These are phyloP conservation scores for Bilobella aurantiaca DNA, from an alignment of 1,140 invertebrate genomes.

Conservation along the genomic window DNA sequence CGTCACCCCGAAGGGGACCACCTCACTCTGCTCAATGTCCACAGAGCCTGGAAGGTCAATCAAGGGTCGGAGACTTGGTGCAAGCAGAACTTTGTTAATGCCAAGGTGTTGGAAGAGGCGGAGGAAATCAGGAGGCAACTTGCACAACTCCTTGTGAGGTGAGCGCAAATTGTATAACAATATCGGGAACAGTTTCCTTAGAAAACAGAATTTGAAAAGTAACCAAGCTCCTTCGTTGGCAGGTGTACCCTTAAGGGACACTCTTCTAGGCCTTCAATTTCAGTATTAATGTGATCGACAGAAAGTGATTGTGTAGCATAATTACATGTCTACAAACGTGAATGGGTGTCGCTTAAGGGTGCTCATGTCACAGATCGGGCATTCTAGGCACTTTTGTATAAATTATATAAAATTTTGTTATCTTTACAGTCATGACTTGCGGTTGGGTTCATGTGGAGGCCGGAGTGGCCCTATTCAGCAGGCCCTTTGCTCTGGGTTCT, in stretches of 20 bases:
- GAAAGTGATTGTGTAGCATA: too few species aligned
- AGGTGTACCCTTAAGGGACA: too few species aligned
- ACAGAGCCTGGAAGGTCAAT: slow-evolving; percentile 70
- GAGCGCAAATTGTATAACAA: background rate
- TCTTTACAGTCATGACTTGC: background rate
- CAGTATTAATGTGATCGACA: too few species aligned
- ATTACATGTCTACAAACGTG: too few species aligned
- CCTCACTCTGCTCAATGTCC: background rate
- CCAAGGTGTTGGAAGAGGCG: background rate
- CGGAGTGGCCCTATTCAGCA: background rate
- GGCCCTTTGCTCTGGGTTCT: slow-evolving; percentile 9
- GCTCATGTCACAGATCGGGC: too few species aligned
- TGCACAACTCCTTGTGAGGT: background rate
- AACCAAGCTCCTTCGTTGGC: too few species aligned
- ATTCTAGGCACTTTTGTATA: too few species aligned
- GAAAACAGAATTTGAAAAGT: too few species aligned
- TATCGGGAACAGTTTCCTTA: background rate
- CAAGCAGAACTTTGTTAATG: background rate
- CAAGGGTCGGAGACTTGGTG: slow-evolving; percentile 5
- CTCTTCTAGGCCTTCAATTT: too few species aligned
- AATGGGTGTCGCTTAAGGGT: too few species aligned
- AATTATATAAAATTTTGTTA: background rate
- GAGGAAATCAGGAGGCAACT: slow-evolving; percentile 10
- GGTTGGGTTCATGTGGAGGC: background rate
- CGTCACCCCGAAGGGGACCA: slow-evolving; percentile 13